Evolutionary conservation across 2,797 vertebrate species (phyloP), one percentile per base, ranked within the genome.

Genomic region (Leptoclinus maculatus): DNA sequence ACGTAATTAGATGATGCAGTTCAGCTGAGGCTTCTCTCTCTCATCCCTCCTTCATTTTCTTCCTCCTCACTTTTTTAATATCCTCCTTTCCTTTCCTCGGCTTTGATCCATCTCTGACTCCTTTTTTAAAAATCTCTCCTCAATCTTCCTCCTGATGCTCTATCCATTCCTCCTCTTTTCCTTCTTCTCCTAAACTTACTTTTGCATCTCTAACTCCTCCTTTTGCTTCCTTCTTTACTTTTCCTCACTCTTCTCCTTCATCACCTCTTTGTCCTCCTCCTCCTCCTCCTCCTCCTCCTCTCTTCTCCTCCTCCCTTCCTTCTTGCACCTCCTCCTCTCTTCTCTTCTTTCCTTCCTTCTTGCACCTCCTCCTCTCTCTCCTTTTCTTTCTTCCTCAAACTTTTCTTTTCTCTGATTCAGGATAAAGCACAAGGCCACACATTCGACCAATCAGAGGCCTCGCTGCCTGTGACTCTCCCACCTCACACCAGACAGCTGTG

Each of bases 381-480:
- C 51, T 70, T 34, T 69, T 49, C 60, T n/a, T 32, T 51, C 32
- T 56, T 17, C 60, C 70, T 25, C 51, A 27, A 51, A 51, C 49
- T 77, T 70, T 76, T 70, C 25, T 29, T 36, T 23, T 47, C 68
- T 47, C 43, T 58, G 32, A 78, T 41, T 49, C 57, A 58, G 54
- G 29, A 66, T 51, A 57, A 85, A 85, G 87, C 80, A 80, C 83
- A 78, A 87, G 85, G 85, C 60, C 71, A 34, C 25, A n/a, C 13
- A 0, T 11, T 78, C 17, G 5, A 23, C 87, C 87, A 87, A 89
- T 87, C 80, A 83, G 39, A 68, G 25, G 49, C 11, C 76, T 71
- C 5, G 25, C 70, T 78, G 66, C 17, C 63, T 60, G 58, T 29
- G n/a, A 78, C 71, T 75, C 87, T 73, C 84, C 87, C 78, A 77